Evolutionary conservation across 2,888 invertebrate genomes (phyloP), one percentile per base, ranked within the genome.

Genomic region (Drosophila differens): DNA sequence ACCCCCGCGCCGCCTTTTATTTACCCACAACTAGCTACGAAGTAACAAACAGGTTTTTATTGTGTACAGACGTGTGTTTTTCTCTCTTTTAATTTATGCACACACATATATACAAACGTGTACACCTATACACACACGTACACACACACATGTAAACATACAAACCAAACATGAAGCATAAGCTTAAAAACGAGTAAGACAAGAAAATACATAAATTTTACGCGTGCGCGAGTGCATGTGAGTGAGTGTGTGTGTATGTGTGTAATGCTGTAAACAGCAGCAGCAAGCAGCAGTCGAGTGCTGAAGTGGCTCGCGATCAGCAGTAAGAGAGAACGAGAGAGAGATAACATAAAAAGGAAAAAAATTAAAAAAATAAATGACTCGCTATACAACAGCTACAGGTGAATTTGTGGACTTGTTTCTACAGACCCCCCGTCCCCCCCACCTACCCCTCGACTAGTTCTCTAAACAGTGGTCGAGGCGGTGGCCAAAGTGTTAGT

Each of bases 11-110:
- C 72, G 76, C 69, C 51, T 58, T 58, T 12, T 57, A 70, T 66
- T 65, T 72, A 61, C 70, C 73, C 82, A 85, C 78, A 80, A 82
- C 76, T 73, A 69, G 63, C 76, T 71, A 71, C 75, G 69, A 81
- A 82, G 86, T 84, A 85, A 79, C 86, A 86, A 86, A 84, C 89
- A 86, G 86, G 89, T 89, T 86, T 88, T 89, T 82, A 85, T 83
- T 86, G 88, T 88, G 80, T 85, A 85, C 79, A 83, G 83, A 87
- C 83, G 88, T 83, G 85, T 85, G 85, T 80, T 83, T 78, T 76
- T 74, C 72, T 79, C 76, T 85, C 83, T 83, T 79, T 80, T 86
- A 88, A 86, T 85, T 86, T 86, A 86, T 86, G 88, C 88, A 70
- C 83, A 80, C 73, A 77, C 82, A 72, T 53, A 52, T 71, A 79